Evolutionary conservation across 2,888 invertebrate genomes (phyloP).

Genomic region (Melipona bicolor): DNA sequence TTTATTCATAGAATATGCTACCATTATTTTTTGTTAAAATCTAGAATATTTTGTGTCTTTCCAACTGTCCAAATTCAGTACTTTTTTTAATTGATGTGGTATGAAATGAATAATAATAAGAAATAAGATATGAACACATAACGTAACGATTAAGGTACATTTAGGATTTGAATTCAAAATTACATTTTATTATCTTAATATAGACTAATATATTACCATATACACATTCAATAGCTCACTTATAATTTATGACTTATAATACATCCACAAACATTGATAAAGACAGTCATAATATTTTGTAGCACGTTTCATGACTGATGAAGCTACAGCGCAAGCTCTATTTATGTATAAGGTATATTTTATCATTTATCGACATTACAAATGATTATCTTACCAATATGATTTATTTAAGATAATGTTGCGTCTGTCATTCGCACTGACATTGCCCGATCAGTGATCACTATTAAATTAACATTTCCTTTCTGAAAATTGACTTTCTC

Average conservation of each 20-base stretch:
- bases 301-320: constrained; percentile 80
- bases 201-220: constrained; percentile 84
- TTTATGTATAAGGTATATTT: constrained; percentile 79
- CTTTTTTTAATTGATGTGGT: not conserved
- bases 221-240: constrained; percentile 84
- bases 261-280: constrained; percentile 84
- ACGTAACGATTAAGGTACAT: constrained; percentile 24
- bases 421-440: constrained; percentile 60
- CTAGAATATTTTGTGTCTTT: not conserved
- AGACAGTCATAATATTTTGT: constrained; percentile 82
- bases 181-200: constrained; percentile 84
- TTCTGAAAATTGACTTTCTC: constrained; percentile 5
- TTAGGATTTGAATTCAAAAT: constrained; percentile 82
- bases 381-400: constrained; percentile 64
- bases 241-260: constrained; percentile 82
- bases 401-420: constrained; percentile 56
- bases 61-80: not conserved
- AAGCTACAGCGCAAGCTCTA: constrained; percentile 84
- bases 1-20: not conserved
- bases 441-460: constrained; percentile 62
- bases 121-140: not conserved
- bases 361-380: constrained; percentile 68
- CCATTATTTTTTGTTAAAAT: not conserved
- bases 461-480: constrained; percentile 48
- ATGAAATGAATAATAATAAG: not conserved